Evolutionary conservation across 2,113 vertebrate genomes (phyloP).

Genomic region (Nymphicus hollandicus): DNA sequence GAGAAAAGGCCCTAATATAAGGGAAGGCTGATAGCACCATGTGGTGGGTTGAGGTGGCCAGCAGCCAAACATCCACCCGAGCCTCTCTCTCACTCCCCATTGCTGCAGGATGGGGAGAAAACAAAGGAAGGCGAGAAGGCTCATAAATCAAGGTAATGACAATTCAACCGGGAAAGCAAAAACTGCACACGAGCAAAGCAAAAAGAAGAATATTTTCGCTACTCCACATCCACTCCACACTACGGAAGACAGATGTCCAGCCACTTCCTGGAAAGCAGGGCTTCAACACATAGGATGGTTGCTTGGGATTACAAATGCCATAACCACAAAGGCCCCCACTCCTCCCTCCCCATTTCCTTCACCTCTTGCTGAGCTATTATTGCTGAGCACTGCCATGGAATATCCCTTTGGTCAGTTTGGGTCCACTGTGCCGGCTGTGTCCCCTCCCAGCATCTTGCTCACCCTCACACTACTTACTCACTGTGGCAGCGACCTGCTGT

Average conservation of each 20-base stretch:
- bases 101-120: neutral
- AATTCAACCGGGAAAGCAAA: neutral
- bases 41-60: neutral
- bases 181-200: neutral
- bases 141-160: rapidly evolving
- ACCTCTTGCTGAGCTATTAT: neutral
- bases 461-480: neutral
- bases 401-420: neutral
- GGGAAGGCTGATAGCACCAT: neutral
- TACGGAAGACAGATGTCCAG: neutral
- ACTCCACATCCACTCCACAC: neutral
- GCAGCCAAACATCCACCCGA: neutral
- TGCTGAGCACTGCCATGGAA: neutral
- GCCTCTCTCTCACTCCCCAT: neutral
- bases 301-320: neutral
- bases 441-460: neutral
- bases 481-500: neutral
- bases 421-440: neutral
- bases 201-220: neutral
- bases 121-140: neutral
- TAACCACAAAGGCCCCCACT: neutral
- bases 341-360: rapidly evolving
- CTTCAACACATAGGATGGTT: rapidly evolving
- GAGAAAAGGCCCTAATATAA: neutral
- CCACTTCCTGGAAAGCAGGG: neutral